Conservation (phyloP, 2,797 vertebrate species). For the Balearica regulorum region DNA sequence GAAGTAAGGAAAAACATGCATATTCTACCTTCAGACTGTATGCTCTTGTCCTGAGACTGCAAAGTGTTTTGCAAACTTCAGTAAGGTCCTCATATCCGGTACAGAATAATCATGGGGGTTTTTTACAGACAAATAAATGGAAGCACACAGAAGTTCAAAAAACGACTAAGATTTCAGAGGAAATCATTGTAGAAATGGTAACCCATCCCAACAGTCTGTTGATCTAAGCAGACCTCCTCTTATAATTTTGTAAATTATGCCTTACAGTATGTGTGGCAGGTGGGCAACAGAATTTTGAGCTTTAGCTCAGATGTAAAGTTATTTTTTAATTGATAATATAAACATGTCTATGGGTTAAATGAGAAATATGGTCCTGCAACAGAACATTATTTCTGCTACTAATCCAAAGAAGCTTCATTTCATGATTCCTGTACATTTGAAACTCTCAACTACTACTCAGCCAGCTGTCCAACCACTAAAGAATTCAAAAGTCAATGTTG, state of each 20-base stretch:
- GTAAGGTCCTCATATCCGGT: background rate
- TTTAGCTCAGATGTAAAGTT: background rate
- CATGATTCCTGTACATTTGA: background rate
- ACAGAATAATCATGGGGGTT: background rate
- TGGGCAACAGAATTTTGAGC: background rate
- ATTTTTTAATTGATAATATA: background rate
- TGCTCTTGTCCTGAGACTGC: background rate
- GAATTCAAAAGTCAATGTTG: conserved; percentile 32
- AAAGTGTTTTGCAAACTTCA: background rate
- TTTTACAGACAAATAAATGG: background rate
- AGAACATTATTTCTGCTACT: conserved; percentile 18
- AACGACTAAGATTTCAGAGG: background rate
- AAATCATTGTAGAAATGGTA: conserved; percentile 11
- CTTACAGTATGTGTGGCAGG: background rate
- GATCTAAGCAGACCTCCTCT: background rate
- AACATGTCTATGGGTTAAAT: background rate
- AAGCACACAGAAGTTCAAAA: background rate
- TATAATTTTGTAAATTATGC: background rate
- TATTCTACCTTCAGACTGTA: background rate
- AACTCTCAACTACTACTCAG: conserved; percentile 50
- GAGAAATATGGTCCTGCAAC: conserved; percentile 15
- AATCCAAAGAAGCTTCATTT: conserved; percentile 33
- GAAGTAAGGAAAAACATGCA: background rate
- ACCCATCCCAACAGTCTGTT: background rate
- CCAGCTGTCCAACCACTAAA: conserved; percentile 34